A percentile compares a stretch with the other conserved stretches of the same genome.
phyloP scores from a whole-genome alignment of 2,888 invertebrate species.

The Metalampra italica region DNA sequence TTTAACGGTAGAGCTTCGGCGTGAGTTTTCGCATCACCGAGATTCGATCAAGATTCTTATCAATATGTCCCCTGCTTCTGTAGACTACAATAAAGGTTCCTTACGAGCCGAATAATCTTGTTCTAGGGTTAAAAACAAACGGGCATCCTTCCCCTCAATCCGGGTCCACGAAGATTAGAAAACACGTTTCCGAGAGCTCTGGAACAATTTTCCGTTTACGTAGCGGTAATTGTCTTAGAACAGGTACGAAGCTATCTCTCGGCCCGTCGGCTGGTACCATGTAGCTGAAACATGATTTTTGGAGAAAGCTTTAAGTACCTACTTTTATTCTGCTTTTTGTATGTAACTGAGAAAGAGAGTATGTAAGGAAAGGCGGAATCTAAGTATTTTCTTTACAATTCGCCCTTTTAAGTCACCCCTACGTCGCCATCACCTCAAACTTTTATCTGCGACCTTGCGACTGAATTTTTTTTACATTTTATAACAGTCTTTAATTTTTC shows the following conservation, averaged over 20 bases:
- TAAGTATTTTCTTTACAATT: too few relatives aligned
- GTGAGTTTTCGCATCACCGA: background rate
- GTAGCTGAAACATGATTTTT: background rate
- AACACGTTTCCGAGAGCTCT: conserved; percentile 66
- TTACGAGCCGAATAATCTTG: conserved; percentile 34
- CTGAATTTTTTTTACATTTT: too few relatives aligned
- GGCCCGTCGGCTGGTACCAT: conserved; percentile 29
- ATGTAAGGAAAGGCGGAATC: too few relatives aligned
- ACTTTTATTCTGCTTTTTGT: too few relatives aligned
- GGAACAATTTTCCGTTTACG: conserved; percentile 73
- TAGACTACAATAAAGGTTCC: conserved; percentile 19
- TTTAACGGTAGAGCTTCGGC: background rate
- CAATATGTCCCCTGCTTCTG: background rate
- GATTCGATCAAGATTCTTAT: background rate
- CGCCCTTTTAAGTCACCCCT: too few relatives aligned
- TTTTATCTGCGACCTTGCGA: too few relatives aligned
- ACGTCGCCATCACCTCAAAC: too few relatives aligned
- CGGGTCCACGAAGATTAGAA: conserved; percentile 61
- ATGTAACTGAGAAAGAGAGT: too few relatives aligned
- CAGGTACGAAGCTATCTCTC: conserved; percentile 56
- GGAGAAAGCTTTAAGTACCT: background rate
- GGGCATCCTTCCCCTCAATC: conserved; percentile 41
- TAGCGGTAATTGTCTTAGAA: conserved; percentile 73
- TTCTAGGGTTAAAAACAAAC: conserved; percentile 45
- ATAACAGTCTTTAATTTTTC: too few relatives aligned